These are phyloP conservation scores for Denticeps clupeoides DNA, from an alignment of 2,797 vertebrate genomes.

Conservation along the genomic window DNA sequence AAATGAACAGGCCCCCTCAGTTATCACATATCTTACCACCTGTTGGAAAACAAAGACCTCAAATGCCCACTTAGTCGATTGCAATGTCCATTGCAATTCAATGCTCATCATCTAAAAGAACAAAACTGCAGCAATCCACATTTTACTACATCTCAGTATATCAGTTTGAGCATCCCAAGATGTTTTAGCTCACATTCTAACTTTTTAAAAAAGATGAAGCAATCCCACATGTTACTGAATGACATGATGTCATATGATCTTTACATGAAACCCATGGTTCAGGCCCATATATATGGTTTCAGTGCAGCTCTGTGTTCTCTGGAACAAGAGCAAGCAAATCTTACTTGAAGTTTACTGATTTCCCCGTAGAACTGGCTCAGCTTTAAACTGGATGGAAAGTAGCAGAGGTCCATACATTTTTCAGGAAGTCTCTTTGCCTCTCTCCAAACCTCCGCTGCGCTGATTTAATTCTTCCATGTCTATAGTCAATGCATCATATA, in stretches of 20 bases:
- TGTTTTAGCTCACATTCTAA: too few relatives aligned
- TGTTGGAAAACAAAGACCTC: too few relatives aligned
- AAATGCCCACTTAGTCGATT: too few relatives aligned
- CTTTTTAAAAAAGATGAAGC: neutral
- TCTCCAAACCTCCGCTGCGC: slow-evolving; percentile 24
- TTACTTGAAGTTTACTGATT: slow-evolving; percentile 1
- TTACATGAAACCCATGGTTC: neutral
- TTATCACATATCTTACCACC: too few relatives aligned
- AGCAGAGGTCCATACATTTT: slow-evolving; percentile 28
- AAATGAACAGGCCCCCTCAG: too few relatives aligned
- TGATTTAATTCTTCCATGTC: slow-evolving; percentile 33
- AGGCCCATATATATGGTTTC: neutral
- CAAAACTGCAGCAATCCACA: too few relatives aligned
- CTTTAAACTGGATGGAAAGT: slow-evolving; percentile 32
- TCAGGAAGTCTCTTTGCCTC: slow-evolving; percentile 13
- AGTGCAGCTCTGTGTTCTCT: neutral
- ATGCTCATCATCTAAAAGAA: too few relatives aligned
- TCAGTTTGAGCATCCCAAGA: too few relatives aligned
- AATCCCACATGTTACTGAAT: neutral
- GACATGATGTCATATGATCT: slow-evolving; percentile 3
- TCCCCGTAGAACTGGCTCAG: slow-evolving; percentile 7
- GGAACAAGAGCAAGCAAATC: neutral
- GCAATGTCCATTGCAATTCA: too few relatives aligned
- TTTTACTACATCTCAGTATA: too few relatives aligned
- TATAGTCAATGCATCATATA: slow-evolving; percentile 8